A percentile compares a stretch with the other conserved stretches of the same genome.
Conservation (phyloP, 2,113 vertebrate genomes). For the Epinephelus moara region DNA sequence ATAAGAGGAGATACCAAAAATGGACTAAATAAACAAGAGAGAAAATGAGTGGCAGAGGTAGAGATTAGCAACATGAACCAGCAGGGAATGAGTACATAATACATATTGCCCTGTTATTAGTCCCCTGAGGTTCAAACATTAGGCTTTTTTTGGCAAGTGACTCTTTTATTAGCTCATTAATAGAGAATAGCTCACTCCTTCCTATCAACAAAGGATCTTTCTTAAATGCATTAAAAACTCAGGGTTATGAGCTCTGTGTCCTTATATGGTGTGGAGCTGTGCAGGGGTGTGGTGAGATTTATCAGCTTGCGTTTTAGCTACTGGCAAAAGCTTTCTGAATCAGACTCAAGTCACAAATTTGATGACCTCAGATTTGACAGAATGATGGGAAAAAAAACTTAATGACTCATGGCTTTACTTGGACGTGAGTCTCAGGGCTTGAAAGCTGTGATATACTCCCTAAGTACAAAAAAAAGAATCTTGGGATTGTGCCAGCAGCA, state of each 20-base stretch:
- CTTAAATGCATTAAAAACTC: slow-evolving; percentile 34
- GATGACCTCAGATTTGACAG: slow-evolving; percentile 28
- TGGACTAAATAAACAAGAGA: slow-evolving; percentile 54
- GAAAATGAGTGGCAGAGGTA: slow-evolving; percentile 35
- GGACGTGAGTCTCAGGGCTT: slow-evolving; percentile 23
- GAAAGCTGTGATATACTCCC: slow-evolving; percentile 24
- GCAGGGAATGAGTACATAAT: slow-evolving; percentile 26
- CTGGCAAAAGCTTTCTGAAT: slow-evolving; percentile 22
- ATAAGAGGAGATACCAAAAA: slow-evolving; percentile 60
- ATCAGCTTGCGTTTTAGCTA: slow-evolving; percentile 42
- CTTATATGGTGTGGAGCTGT: slow-evolving; percentile 59
- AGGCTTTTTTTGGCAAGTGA: not conserved
- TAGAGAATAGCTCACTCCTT: not conserved
- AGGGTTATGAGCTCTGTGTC: slow-evolving; percentile 21
- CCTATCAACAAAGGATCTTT: slow-evolving; percentile 26
- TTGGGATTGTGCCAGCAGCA: too few relatives aligned
- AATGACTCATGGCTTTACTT: slow-evolving; percentile 20
- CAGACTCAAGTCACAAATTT: slow-evolving; percentile 17
- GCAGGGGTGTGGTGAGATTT: slow-evolving; percentile 39
- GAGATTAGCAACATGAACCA: slow-evolving; percentile 27
- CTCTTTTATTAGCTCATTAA: not conserved
- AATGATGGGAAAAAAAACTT: not conserved
- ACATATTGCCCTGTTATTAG: slow-evolving; percentile 26
- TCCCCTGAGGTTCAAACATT: slow-evolving; percentile 35
- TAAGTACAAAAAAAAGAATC: not conserved